A percentile compares a stretch with the other conserved stretches of the same genome.
Conservation (phyloP, 2,888 invertebrate species). For the Entomobrya proxima region DNA sequence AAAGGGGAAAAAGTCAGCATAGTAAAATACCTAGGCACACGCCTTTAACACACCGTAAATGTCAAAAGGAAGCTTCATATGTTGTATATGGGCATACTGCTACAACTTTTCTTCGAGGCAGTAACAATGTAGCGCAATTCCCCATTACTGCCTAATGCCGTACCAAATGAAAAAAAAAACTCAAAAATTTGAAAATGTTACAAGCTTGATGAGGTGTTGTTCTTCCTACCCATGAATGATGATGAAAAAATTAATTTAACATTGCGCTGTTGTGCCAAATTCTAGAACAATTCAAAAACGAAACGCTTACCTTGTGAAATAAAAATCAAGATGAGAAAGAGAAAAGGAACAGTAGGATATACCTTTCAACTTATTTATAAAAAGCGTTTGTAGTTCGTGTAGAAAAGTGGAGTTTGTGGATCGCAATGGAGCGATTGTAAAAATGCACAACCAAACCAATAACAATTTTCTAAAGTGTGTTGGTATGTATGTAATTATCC, state of each 20-base stretch:
- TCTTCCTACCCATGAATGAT: neutral
- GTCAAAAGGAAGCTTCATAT: neutral
- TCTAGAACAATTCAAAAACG: neutral
- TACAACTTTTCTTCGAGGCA: too few relatives aligned
- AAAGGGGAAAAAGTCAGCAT: neutral
- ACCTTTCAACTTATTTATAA: conserved; percentile 8
- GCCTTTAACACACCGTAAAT: neutral
- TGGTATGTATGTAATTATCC: conserved; percentile 16
- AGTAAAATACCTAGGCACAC: neutral
- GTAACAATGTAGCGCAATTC: too few relatives aligned
- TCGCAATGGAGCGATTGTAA: neutral
- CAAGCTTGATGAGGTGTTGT: neutral
- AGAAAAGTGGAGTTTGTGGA: neutral
- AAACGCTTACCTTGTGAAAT: neutral
- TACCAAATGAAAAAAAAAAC: neutral
- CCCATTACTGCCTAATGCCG: neutral
- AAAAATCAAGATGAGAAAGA: neutral
- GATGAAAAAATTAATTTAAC: neutral
- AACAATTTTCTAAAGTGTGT: conserved; percentile 14
- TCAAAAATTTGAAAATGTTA: neutral
- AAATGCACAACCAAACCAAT: conserved; percentile 12
- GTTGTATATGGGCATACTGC: neutral
- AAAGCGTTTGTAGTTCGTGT: conserved; percentile 3
- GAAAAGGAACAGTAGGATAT: neutral
- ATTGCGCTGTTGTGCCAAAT: neutral